A percentile compares a stretch with the other conserved stretches of the same genome.
Conservation (phyloP, 2,113 vertebrate species). For the Pipra filicauda region DNA sequence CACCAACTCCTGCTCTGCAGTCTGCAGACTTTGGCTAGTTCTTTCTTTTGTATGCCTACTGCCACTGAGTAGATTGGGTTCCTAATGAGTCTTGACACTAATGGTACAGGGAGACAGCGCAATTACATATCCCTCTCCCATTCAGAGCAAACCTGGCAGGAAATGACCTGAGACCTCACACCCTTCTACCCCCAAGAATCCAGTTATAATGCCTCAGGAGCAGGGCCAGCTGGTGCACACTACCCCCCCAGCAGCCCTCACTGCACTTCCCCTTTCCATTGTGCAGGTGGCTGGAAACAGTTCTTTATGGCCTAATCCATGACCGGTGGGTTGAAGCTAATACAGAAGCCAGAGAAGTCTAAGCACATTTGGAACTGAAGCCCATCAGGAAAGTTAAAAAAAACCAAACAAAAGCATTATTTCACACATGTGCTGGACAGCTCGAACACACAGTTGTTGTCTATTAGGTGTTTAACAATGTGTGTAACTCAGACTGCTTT, state of each 20-base stretch:
- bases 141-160: conserved; percentile 70
- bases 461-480: conserved; percentile 75
- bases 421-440: conserved; percentile 31
- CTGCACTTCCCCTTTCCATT: conserved; percentile 57
- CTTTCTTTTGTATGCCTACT: conserved; percentile 72
- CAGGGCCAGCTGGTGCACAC: conserved; percentile 66
- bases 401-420: not conserved
- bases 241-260: not conserved
- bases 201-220: conserved; percentile 67
- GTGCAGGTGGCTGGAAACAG: conserved; percentile 71
- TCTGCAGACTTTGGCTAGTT: conserved; percentile 71
- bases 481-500: conserved; percentile 72
- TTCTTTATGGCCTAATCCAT: conserved; percentile 60
- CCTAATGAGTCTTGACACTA: conserved; percentile 83
- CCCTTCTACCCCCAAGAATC: conserved; percentile 68
- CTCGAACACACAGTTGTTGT: conserved; percentile 49
- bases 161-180: conserved; percentile 74
- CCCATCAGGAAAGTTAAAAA: not conserved
- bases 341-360: conserved; percentile 24
- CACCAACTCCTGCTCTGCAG: conserved; percentile 60
- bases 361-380: conserved; percentile 17
- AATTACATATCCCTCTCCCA: conserved; percentile 68
- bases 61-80: conserved; percentile 71
- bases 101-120: conserved; percentile 71
- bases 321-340: conserved; percentile 21